phyloP scores from a whole-genome alignment of 2,797 vertebrate genomes.

The Harpagifer antarcticus region DNA sequence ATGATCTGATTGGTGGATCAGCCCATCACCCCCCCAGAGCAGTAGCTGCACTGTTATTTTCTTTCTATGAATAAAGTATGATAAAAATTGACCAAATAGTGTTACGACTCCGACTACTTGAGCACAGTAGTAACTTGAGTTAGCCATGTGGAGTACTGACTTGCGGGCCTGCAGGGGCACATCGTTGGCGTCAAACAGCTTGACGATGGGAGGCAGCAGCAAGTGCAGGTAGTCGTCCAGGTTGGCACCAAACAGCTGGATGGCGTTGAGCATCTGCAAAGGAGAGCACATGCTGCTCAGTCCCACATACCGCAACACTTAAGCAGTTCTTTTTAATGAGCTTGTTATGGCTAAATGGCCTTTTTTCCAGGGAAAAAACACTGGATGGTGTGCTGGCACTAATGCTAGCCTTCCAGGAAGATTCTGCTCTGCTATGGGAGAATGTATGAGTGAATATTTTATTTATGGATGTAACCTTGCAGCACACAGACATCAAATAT shows the following conservation, averaged over 20 bases:
- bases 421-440: background rate
- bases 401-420: slow-evolving; percentile 25
- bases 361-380: slow-evolving; percentile 24
- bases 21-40: no score
- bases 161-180: slow-evolving; percentile 93
- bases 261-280: slow-evolving; percentile 92
- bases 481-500: background rate
- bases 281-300: slow-evolving; percentile 21
- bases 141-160: slow-evolving; percentile 79
- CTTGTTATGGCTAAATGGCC: slow-evolving; percentile 29
- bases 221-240: slow-evolving; percentile 98
- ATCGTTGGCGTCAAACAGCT: slow-evolving; percentile 95
- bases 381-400: background rate
- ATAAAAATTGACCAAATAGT: no score
- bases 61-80: no score
- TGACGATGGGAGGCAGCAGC: slow-evolving; percentile 96
- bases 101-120: background rate
- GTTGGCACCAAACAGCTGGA: slow-evolving; percentile 98
- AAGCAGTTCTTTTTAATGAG: slow-evolving; percentile 36
- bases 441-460: slow-evolving; percentile 1
- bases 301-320: slow-evolving; percentile 17
- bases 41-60: no score
- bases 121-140: background rate
- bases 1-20: no score
- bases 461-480: slow-evolving; percentile 2